Conservation (phyloP, 2,113 vertebrate genomes). For the Coracopsis vasa region DNA sequence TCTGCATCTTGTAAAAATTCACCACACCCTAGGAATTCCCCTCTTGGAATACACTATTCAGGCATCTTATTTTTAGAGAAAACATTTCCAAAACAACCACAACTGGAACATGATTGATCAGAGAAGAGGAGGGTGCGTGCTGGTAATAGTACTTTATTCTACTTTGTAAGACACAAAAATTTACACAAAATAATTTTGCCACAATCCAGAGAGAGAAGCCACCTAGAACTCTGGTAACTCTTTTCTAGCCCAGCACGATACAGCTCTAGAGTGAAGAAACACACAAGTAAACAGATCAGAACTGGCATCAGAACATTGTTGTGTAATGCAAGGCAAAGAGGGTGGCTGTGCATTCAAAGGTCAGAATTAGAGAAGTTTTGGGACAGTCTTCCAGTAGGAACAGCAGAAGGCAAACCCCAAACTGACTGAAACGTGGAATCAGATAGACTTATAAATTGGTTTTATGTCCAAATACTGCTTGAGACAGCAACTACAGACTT, state of each 20-base stretch:
- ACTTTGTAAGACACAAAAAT: not conserved
- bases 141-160: not conserved
- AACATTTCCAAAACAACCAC: not conserved
- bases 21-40: conserved; percentile 33
- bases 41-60: not conserved
- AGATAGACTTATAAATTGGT: not conserved
- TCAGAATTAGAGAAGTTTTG: not conserved
- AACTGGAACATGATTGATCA: not conserved
- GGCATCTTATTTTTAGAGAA: not conserved
- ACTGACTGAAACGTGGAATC: not conserved
- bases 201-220: not conserved
- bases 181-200: not conserved
- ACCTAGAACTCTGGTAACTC: not conserved
- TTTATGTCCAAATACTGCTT: not conserved
- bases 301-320: not conserved
- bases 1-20: conserved; percentile 39
- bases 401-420: not conserved
- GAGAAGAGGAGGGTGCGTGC: not conserved
- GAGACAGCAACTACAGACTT: not conserved
- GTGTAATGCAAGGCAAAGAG: not conserved
- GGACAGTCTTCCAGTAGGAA: not conserved
- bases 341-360: not conserved
- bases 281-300: not conserved
- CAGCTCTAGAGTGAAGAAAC: not conserved
- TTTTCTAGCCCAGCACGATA: not conserved